A percentile compares a stretch with the other conserved stretches of the same genome.
Conservation (phyloP, 1,140 invertebrate species). For the Drosophila tropicalis region DNA sequence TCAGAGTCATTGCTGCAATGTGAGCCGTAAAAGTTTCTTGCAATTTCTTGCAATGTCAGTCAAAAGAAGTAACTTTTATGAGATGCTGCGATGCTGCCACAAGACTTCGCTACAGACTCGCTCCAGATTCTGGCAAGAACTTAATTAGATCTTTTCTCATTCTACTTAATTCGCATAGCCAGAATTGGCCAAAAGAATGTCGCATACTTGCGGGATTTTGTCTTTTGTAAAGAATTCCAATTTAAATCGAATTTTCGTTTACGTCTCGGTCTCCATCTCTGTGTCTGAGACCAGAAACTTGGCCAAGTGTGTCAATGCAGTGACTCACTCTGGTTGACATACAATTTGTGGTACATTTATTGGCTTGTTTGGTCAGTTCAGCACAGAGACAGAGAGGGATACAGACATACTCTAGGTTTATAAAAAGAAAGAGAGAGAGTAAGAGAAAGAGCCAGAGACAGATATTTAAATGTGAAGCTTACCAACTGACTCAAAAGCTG, state of each 20-base stretch:
- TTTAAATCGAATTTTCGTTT: constrained; percentile 75
- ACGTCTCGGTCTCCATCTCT: constrained; percentile 12
- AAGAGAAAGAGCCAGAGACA: constrained; percentile 9
- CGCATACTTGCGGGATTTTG: constrained; percentile 23
- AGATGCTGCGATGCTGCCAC: constrained; percentile 34
- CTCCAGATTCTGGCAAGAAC: constrained; percentile 42
- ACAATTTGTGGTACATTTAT: constrained; percentile 81
- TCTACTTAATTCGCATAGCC: constrained; percentile 35
- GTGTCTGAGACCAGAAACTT: constrained; percentile 48
- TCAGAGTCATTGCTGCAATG: constrained; percentile 41
- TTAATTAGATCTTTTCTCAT: constrained; percentile 67
- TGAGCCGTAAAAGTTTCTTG: constrained; percentile 53
- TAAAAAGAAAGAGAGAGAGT: constrained; percentile 5
- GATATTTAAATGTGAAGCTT: constrained; percentile 63
- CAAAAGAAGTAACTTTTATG: constrained; percentile 67
- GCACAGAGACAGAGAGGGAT: constrained; percentile 16
- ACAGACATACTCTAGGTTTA: not conserved
- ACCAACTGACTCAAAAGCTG: constrained; percentile 42
- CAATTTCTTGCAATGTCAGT: constrained; percentile 59
- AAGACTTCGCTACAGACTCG: not conserved
- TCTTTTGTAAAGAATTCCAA: constrained; percentile 66
- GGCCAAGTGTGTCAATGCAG: constrained; percentile 75
- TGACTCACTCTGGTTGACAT: constrained; percentile 70
- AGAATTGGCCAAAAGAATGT: constrained; percentile 15
- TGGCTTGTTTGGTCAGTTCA: constrained; percentile 72